Conservation (phyloP, 1,140 invertebrate genomes). For the Diorhabda sublineata region DNA sequence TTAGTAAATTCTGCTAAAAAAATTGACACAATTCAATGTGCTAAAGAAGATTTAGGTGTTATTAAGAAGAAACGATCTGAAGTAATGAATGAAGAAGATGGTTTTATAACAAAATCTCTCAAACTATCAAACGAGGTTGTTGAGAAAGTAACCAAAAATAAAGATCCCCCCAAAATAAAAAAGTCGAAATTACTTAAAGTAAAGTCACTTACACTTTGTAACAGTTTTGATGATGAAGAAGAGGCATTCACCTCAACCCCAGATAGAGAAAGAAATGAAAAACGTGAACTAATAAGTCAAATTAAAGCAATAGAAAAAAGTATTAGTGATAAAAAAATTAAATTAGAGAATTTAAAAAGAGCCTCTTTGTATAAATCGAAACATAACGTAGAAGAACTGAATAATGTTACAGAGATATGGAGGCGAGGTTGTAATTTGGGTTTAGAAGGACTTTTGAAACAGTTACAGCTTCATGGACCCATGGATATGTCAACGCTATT, state of each 20-base stretch:
- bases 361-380: conserved; percentile 30
- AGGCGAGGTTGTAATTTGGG: conserved; percentile 25
- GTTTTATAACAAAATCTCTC: too few relatives aligned
- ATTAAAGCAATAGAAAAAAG: conserved; percentile 19
- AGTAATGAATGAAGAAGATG: too few relatives aligned
- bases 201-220: too few relatives aligned
- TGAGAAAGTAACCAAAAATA: too few relatives aligned
- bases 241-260: conserved; percentile 24
- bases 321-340: conserved; percentile 27
- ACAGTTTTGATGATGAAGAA: conserved; percentile 22
- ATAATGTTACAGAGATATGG: conserved; percentile 24
- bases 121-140: too few relatives aligned
- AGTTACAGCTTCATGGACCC: conserved; percentile 26
- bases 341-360: conserved; percentile 29
- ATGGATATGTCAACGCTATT: conserved; percentile 33
- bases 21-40: too few relatives aligned
- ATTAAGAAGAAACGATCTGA: too few relatives aligned
- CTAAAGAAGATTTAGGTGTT: too few relatives aligned
- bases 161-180: too few relatives aligned
- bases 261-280: conserved; percentile 21
- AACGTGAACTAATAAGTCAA: conserved; percentile 17
- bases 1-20: too few relatives aligned
- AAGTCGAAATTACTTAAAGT: too few relatives aligned
- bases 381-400: conserved; percentile 28
- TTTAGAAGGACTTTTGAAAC: conserved; percentile 25